These are phyloP conservation scores for Eilema griseolum DNA, from an alignment of 2,888 invertebrate genomes.

Conservation along the genomic window DNA sequence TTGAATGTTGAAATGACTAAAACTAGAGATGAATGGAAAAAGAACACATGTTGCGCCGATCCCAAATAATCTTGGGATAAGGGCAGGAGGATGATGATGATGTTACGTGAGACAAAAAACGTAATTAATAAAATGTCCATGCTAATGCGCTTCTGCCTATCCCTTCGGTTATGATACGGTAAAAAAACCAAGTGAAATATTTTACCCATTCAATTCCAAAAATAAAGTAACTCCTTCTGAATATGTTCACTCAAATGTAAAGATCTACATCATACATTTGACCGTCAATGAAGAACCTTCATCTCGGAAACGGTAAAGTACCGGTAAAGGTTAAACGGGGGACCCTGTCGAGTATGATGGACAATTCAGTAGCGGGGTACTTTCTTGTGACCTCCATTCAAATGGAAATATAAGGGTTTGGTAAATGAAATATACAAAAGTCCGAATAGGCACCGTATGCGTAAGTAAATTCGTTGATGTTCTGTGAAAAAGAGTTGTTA, in stretches of 20 bases:
- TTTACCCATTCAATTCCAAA: background rate
- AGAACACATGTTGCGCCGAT: too few relatives aligned
- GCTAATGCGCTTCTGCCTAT: too few relatives aligned
- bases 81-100: too few relatives aligned
- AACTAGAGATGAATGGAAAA: too few relatives aligned
- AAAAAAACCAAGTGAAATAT: background rate
- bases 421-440: background rate
- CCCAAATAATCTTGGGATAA: too few relatives aligned
- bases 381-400: constrained; percentile 9
- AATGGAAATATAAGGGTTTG: constrained; percentile 13
- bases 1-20: too few relatives aligned
- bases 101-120: too few relatives aligned
- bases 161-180: background rate
- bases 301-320: constrained; percentile 2
- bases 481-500: background rate
- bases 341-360: constrained; percentile 12
- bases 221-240: background rate
- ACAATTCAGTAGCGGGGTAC: background rate
- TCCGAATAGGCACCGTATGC: background rate
- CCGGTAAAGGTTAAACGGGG: background rate
- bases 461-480: background rate
- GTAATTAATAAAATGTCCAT: too few relatives aligned
- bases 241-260: constrained; percentile 1
- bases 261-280: background rate
- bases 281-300: background rate